Percentiles rank a stretch among this genome's conserved stretches.
Evolutionary conservation across 2,113 vertebrate species (phyloP).

Genomic region (Genyomyrus donnyi): DNA sequence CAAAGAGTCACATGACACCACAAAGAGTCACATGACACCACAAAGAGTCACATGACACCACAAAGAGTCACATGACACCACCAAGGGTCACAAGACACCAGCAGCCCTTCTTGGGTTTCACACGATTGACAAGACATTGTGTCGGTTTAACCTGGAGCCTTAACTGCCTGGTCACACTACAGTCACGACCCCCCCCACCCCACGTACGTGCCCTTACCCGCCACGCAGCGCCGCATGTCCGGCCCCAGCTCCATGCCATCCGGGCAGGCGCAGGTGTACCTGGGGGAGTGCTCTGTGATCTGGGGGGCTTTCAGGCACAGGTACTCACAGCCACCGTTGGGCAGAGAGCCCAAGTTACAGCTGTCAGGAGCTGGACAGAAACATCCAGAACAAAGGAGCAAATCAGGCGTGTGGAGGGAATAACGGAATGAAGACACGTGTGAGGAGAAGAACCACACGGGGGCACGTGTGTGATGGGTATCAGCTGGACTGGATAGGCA

Average conservation of each 20-base stretch:
- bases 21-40: neutral
- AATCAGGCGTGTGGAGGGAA: neutral
- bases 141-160: neutral
- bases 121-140: neutral
- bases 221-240: slow-evolving; percentile 86
- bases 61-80: neutral
- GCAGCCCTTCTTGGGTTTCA: neutral
- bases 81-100: neutral
- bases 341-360: slow-evolving; percentile 78
- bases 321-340: slow-evolving; percentile 92
- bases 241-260: slow-evolving; percentile 85
- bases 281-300: slow-evolving; percentile 82
- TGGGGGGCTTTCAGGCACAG: slow-evolving; percentile 92
- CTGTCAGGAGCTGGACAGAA: slow-evolving; percentile 68
- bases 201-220: slow-evolving; percentile 57
- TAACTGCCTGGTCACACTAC: neutral
- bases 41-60: neutral
- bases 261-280: slow-evolving; percentile 90
- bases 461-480: neutral
- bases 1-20: neutral
- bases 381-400: slow-evolving; percentile 10
- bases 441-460: neutral
- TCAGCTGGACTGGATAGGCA: neutral
- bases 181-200: neutral
- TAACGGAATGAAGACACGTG: neutral